phyloP scores from a whole-genome alignment of 2,797 vertebrate genomes.

The Ctenochaetus hawaiiensis region DNA sequence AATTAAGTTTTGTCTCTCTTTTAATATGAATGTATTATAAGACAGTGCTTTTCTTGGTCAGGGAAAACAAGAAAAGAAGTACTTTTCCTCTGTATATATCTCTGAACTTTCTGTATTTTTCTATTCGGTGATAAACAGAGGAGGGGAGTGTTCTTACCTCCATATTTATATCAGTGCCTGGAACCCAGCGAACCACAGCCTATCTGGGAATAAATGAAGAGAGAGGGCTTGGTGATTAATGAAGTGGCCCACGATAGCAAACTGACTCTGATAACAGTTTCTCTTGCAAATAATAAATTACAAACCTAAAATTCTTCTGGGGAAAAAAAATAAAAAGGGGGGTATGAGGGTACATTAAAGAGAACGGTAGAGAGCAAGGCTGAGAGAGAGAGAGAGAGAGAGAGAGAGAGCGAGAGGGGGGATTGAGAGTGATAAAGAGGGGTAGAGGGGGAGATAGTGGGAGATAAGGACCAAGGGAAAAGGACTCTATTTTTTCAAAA shows the following conservation, averaged over 20 bases:
- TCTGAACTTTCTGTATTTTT: slow-evolving; percentile 61
- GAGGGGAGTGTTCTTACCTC: slow-evolving; percentile 77
- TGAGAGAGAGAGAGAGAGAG: slow-evolving; percentile 17
- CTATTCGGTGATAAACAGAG: slow-evolving; percentile 82
- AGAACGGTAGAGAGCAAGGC: slow-evolving; percentile 39
- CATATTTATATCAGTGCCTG: slow-evolving; percentile 88
- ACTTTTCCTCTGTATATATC: slow-evolving; percentile 48
- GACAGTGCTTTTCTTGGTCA: slow-evolving; percentile 1
- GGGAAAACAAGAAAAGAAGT: slow-evolving; percentile 29
- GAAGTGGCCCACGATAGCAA: slow-evolving; percentile 86
- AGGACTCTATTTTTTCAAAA: slow-evolving; percentile 42
- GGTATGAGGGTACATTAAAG: slow-evolving; percentile 66
- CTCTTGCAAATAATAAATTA: slow-evolving; percentile 89
- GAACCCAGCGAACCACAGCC: slow-evolving; percentile 81
- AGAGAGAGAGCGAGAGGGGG: not conserved
- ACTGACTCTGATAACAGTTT: slow-evolving; percentile 86
- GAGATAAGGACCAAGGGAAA: slow-evolving; percentile 44
- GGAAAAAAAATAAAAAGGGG: slow-evolving; percentile 53
- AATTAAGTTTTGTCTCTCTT: slow-evolving; percentile 12
- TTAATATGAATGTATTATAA: slow-evolving; percentile 11
- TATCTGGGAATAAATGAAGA: slow-evolving; percentile 89
- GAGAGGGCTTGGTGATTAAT: slow-evolving; percentile 86
- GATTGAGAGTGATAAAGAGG: slow-evolving; percentile 57
- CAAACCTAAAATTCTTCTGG: slow-evolving; percentile 80
- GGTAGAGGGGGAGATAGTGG: slow-evolving; percentile 35